These are phyloP conservation scores for Syrista parreyssii DNA, from an alignment of 2,888 invertebrate genomes.

Conservation along the genomic window DNA sequence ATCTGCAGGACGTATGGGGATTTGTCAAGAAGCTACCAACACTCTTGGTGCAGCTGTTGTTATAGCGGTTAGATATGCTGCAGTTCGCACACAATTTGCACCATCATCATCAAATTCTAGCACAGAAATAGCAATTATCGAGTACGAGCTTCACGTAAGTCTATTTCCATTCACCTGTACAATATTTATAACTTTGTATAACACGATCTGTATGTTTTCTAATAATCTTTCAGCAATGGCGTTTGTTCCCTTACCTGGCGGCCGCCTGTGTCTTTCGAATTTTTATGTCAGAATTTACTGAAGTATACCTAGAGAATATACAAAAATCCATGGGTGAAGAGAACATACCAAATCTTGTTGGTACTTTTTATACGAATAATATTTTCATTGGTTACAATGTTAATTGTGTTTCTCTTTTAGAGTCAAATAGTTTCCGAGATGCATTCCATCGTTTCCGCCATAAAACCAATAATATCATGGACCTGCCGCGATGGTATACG, in stretches of 20 bases:
- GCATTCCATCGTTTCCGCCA: conserved; percentile 76
- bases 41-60: conserved; percentile 79
- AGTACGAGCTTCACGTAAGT: conserved; percentile 85
- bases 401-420: conserved; percentile 59
- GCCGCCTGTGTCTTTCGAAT: conserved; percentile 76
- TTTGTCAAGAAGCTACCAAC: conserved; percentile 75
- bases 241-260: conserved; percentile 81
- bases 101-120: conserved; percentile 48
- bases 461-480: conserved; percentile 82
- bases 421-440: conserved; percentile 77
- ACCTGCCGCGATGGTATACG: conserved; percentile 79
- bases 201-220: neutral
- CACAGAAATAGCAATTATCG: conserved; percentile 81
- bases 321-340: conserved; percentile 71
- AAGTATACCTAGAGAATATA: conserved; percentile 75
- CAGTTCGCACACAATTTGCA: conserved; percentile 81
- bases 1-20: conserved; percentile 85
- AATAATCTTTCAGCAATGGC: conserved; percentile 77
- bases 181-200: neutral
- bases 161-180: neutral
- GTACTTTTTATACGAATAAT: conserved; percentile 29
- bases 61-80: conserved; percentile 85
- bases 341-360: conserved; percentile 55
- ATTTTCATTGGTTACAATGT: neutral
- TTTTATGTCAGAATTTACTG: conserved; percentile 75